These are phyloP conservation scores for Oreochromis spilurus DNA, from an alignment of 2,113 vertebrate genomes.

Conservation along the genomic window DNA sequence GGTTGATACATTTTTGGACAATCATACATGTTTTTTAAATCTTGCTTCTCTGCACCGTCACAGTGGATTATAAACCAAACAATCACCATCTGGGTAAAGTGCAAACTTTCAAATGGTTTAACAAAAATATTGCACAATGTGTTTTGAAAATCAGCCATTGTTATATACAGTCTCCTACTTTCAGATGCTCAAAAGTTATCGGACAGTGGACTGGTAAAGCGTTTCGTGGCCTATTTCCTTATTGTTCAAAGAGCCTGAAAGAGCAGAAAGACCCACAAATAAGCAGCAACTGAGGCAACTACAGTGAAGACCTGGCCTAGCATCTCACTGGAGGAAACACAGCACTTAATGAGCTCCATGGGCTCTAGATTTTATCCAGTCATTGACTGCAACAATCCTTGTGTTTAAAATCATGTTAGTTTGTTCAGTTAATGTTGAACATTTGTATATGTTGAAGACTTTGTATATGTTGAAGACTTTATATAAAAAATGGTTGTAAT, in stretches of 20 bases:
- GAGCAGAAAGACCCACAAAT: neutral
- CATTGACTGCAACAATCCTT: neutral
- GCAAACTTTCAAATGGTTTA: neutral
- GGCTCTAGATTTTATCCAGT: neutral
- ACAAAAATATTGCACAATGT: neutral
- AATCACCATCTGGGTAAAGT: neutral
- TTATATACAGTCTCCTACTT: neutral
- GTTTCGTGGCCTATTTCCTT: neutral
- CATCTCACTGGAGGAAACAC: neutral
- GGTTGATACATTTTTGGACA: neutral
- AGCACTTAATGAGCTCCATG: neutral
- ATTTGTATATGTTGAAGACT: neutral
- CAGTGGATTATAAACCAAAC: neutral
- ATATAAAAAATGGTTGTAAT: neutral
- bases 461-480: neutral
- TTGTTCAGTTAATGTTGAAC: neutral
- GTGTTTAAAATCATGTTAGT: neutral
- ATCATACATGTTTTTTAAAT: neutral
- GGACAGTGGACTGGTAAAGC: fast-evolving
- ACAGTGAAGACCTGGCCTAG: neutral
- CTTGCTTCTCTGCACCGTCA: fast-evolving
- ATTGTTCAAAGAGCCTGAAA: neutral
- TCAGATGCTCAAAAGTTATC: fast-evolving
- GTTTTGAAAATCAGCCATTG: neutral
- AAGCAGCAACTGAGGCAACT: neutral